These are phyloP conservation scores for Agelastica alni DNA, from an alignment of 2,888 invertebrate species.

Conservation along the genomic window DNA sequence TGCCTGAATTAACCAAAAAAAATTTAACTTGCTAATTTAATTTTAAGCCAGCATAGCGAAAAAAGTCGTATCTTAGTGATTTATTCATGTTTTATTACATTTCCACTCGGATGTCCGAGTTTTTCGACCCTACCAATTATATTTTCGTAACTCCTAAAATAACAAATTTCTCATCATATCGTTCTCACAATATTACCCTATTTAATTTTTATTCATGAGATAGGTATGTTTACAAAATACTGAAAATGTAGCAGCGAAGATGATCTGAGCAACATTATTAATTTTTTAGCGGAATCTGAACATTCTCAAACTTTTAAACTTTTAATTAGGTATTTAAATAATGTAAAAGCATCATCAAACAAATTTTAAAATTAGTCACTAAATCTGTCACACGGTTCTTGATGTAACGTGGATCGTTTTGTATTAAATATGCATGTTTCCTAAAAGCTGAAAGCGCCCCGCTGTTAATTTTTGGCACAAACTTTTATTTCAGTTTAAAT, in stretches of 20 bases:
- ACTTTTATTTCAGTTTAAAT: background rate
- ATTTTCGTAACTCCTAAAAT: background rate
- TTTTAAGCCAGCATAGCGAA: background rate
- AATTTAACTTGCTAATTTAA: background rate
- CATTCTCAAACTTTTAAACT: conserved; percentile 33
- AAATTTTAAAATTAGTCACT: conserved; percentile 33
- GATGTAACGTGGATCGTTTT: conserved; percentile 22
- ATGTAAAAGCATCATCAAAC: conserved; percentile 25
- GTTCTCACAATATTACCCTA: conserved; percentile 8
- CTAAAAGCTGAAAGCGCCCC: conserved; percentile 29
- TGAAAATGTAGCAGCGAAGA: conserved; percentile 13
- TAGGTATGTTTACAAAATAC: conserved; percentile 16
- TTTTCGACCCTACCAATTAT: background rate
- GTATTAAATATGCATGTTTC: conserved; percentile 35
- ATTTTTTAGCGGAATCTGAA: conserved; percentile 27
- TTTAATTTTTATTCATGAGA: conserved; percentile 21
- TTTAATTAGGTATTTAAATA: conserved; percentile 35
- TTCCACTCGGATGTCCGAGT: background rate
- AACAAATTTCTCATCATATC: background rate
- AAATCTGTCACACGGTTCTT: conserved; percentile 35
- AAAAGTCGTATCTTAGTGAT: background rate
- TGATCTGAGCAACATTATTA: conserved; percentile 23
- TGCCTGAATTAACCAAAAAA: no score
- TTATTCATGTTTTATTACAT: background rate
- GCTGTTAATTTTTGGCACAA: conserved; percentile 12